phyloP scores from a whole-genome alignment of 1,140 invertebrate genomes.

The Ceratina calcarata region DNA sequence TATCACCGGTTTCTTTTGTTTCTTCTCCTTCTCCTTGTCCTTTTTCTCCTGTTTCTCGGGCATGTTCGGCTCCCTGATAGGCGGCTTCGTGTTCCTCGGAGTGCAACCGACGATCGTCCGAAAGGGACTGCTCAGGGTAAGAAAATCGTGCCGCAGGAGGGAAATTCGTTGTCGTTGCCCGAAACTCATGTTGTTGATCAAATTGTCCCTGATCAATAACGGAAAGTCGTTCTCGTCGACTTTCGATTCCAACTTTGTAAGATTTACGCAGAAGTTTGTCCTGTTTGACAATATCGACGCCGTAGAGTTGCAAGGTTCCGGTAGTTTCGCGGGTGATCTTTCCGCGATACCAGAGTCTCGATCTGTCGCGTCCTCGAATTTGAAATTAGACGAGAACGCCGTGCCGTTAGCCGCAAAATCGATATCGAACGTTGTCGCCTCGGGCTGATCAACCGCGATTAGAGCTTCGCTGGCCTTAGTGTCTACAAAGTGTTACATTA shows the following conservation, averaged over 20 bases:
- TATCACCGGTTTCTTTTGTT: slow-evolving; percentile 69
- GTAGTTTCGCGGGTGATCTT: background rate
- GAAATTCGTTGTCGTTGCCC: too few relatives aligned
- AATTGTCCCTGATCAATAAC: too few relatives aligned
- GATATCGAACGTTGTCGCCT: slow-evolving; percentile 30
- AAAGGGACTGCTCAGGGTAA: slow-evolving; percentile 1
- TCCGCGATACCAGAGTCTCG: too few relatives aligned
- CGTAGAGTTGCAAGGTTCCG: background rate
- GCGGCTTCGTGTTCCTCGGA: slow-evolving; percentile 57
- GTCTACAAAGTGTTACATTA: slow-evolving; percentile 55
- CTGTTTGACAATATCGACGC: background rate
- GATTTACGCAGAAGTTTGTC: background rate
- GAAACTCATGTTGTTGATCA: background rate
- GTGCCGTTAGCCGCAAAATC: slow-evolving; percentile 4
- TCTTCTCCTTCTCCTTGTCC: slow-evolving; percentile 66
- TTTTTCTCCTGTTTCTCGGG: slow-evolving; percentile 67
- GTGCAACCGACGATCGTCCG: slow-evolving; percentile 47
- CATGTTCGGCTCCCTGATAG: slow-evolving; percentile 70
- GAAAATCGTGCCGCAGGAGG: background rate
- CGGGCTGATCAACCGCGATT: slow-evolving; percentile 13
- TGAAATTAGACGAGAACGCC: background rate
- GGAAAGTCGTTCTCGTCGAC: background rate
- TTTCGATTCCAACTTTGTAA: background rate
- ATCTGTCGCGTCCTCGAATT: background rate
- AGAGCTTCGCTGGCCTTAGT: slow-evolving; percentile 17